Conservation (phyloP, 1,140 invertebrate species). For the Bemisia tabaci region DNA sequence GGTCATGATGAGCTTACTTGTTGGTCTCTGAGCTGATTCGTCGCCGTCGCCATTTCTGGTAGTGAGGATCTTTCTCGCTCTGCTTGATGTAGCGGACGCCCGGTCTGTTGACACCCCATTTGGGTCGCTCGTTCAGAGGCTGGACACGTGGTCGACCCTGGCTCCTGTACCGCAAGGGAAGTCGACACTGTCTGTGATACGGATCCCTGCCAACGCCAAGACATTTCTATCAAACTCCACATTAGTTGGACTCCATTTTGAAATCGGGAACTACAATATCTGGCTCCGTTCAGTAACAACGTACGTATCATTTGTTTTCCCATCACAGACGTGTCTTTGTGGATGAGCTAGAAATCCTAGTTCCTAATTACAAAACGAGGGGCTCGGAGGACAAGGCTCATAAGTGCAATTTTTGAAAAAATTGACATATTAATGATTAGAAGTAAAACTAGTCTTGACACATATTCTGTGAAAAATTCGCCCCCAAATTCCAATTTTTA, state of each 20-base stretch:
- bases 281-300: background rate
- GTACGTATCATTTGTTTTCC: background rate
- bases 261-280: no score
- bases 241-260: no score
- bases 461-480: no score
- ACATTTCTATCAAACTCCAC: background rate
- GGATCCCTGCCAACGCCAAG: conserved; percentile 23
- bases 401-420: no score
- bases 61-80: conserved; percentile 60
- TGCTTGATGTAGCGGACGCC: conserved; percentile 57
- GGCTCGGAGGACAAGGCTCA: no score
- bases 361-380: no score
- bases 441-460: no score
- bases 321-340: background rate
- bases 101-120: conserved; percentile 52
- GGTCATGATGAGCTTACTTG: no score
- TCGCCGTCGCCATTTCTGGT: conserved; percentile 47
- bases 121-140: conserved; percentile 42
- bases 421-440: no score
- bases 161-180: conserved; percentile 11
- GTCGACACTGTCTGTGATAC: conserved; percentile 8
- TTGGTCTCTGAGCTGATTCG: no score
- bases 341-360: no score
- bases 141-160: conserved; percentile 24
- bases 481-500: no score